Conservation (phyloP, 2,797 vertebrate genomes). For the Cossypha dichroa region DNA sequence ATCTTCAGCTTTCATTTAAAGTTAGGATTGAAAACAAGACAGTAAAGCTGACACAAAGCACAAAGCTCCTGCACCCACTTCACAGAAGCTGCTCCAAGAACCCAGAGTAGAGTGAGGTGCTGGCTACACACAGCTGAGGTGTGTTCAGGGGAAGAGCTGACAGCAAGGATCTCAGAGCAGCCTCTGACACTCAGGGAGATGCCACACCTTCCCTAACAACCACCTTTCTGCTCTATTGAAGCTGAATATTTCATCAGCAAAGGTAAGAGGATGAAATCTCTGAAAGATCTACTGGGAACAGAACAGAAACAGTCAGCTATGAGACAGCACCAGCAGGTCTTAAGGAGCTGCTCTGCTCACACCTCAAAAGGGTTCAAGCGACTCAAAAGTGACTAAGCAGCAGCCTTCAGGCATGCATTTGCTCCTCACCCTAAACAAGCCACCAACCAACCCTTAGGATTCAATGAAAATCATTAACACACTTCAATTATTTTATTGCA, state of each 20-base stretch:
- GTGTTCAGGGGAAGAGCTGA: neutral
- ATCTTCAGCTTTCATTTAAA: neutral
- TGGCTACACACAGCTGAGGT: neutral
- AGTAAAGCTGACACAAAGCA: neutral
- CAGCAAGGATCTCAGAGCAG: accelerated
- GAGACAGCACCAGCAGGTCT: neutral
- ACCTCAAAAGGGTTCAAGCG: neutral
- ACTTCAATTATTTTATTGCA: neutral
- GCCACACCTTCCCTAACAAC: neutral
- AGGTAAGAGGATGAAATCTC: neutral
- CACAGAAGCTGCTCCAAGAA: neutral
- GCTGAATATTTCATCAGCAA: neutral
- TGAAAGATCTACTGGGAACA: neutral
- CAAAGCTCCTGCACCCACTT: neutral
- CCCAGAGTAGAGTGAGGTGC: neutral
- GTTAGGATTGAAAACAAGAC: neutral
- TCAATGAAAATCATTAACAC: neutral
- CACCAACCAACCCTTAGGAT: neutral
- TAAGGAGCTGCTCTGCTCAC: neutral
- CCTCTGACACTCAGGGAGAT: neutral
- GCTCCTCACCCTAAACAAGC: neutral
- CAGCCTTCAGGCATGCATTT: neutral
- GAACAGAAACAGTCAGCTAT: neutral
- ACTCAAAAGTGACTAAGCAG: neutral
- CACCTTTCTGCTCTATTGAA: neutral